Percentiles rank a stretch among this genome's conserved stretches.
These are phyloP conservation scores for Macaca nemestrina DNA, from an alignment of 2,113 vertebrate species.

Conservation along the genomic window DNA sequence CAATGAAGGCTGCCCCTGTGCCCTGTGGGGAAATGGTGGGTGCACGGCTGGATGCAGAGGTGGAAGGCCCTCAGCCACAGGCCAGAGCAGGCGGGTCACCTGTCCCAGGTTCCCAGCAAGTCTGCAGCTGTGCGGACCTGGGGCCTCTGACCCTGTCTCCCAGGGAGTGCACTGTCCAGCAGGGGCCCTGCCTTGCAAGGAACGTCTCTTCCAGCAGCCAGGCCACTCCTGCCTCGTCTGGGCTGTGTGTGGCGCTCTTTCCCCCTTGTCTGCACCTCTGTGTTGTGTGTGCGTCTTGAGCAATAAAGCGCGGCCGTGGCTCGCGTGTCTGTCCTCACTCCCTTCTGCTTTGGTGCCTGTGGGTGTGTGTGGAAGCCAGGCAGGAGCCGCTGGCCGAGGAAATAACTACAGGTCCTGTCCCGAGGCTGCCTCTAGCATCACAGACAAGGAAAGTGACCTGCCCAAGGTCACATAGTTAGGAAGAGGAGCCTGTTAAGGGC, in stretches of 20 bases:
- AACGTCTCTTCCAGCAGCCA: rapidly evolving
- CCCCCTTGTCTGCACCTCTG: neutral
- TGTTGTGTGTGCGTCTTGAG: conserved; percentile 44
- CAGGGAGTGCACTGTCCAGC: too few species aligned
- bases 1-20: neutral
- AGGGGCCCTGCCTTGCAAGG: neutral
- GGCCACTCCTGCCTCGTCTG: neutral
- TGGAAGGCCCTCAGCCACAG: neutral
- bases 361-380: rapidly evolving
- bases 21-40: neutral
- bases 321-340: neutral
- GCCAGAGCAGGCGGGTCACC: neutral
- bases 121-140: neutral
- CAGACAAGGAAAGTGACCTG: rapidly evolving
- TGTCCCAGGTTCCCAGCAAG: neutral
- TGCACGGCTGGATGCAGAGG: neutral
- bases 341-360: neutral
- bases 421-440: neutral
- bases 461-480: rapidly evolving
- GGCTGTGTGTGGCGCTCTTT: conserved; percentile 7
- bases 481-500: too few species aligned
- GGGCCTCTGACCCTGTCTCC: neutral
- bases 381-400: neutral
- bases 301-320: conserved; percentile 76
- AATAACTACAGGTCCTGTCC: neutral